Base-by-base conservation (phyloP, 2,888 invertebrate species). In the Leptinotarsa rubiginosa region DNA sequence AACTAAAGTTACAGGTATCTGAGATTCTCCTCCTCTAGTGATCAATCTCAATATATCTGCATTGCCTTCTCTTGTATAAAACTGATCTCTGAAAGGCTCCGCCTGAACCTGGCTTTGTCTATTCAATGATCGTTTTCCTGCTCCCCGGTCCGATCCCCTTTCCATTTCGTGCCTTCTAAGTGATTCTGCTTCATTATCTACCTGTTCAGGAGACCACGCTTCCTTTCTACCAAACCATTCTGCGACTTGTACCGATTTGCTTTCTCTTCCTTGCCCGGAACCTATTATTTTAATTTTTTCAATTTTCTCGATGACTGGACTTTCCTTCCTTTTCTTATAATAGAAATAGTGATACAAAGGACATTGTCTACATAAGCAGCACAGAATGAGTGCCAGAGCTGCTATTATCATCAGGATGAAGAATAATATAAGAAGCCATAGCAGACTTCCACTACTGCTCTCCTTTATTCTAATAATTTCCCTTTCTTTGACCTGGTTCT, bases 291-390 rank as follows among this genome's bases (percentile, higher is more conserved):
- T 75, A 7, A 78, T 71, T 56, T 75, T 76, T 66, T 77, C 79
- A 4, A 79, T 59, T 67, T 75, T 75, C 89, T 93, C 92, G 16
- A 82, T 74, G 89, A 92, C 92, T 89, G 93, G 93, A 88, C 92
- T 91, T 89, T 92, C 91, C 89, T 92, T 92, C 89, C 92, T 91
- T 90, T 92, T 92, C 90, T 92, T 91, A 90, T 92, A 92, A 90
- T 94, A 92, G 69, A 93, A 92, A 70, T 93, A 93, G 88, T 92
- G 93, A 83, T 94, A 95, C 69, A 95, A 90, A n/a, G 95, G 95
- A 84, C 96, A 96, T 83, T 94, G 93, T 81, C 94, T 93, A 85
- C 95, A 96, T 78, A 95, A 93, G 84, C 96, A 96, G 87, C 96
- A 96, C 75, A 95, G 90, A 77, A 96, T 91, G 67, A 96, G 89